Percentiles rank a stretch among this genome's conserved stretches.
Conservation (phyloP, 2,797 vertebrate genomes). For the Aeoliscus strigatus region DNA sequence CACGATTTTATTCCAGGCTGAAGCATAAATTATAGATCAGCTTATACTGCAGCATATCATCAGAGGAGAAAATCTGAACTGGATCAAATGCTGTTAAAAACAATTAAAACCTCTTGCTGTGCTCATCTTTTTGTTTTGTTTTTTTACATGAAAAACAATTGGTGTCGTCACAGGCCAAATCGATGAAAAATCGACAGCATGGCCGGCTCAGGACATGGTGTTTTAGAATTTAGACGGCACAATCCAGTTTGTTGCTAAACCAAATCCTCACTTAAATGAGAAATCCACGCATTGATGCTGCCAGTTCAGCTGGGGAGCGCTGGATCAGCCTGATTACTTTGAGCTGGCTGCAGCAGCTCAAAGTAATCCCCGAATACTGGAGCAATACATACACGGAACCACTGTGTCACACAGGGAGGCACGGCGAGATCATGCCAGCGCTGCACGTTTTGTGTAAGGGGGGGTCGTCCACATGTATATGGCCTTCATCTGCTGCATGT, state of each 20-base stretch:
- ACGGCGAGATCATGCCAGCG: slow-evolving; percentile 1
- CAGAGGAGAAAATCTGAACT: slow-evolving; percentile 4
- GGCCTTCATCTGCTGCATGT: background rate
- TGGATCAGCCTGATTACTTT: slow-evolving; percentile 69
- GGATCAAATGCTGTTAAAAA: slow-evolving; percentile 24
- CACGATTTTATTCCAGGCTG: slow-evolving; percentile 31
- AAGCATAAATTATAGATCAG: slow-evolving; percentile 60
- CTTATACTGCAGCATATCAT: slow-evolving; percentile 25
- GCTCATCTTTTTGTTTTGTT: slow-evolving; percentile 13
- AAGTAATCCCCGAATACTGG: slow-evolving; percentile 61
- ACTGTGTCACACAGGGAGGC: slow-evolving; percentile 22
- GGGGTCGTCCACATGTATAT: background rate
- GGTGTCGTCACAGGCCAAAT: slow-evolving; percentile 24
- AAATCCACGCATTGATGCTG: slow-evolving; percentile 48
- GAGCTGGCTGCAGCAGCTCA: slow-evolving; percentile 57
- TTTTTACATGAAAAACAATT: slow-evolving; percentile 42
- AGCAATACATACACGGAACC: slow-evolving; percentile 32
- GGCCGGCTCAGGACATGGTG: slow-evolving; percentile 6
- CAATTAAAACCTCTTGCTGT: slow-evolving; percentile 26
- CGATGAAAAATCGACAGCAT: slow-evolving; percentile 18
- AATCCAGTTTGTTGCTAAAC: slow-evolving; percentile 55
- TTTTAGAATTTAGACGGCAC: slow-evolving; percentile 32
- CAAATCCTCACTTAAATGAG: slow-evolving; percentile 62
- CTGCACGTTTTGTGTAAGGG: slow-evolving; percentile 10
- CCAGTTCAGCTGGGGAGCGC: slow-evolving; percentile 55